These are phyloP conservation scores for Numenius arquata DNA, from an alignment of 2,113 vertebrate species.

Conservation along the genomic window DNA sequence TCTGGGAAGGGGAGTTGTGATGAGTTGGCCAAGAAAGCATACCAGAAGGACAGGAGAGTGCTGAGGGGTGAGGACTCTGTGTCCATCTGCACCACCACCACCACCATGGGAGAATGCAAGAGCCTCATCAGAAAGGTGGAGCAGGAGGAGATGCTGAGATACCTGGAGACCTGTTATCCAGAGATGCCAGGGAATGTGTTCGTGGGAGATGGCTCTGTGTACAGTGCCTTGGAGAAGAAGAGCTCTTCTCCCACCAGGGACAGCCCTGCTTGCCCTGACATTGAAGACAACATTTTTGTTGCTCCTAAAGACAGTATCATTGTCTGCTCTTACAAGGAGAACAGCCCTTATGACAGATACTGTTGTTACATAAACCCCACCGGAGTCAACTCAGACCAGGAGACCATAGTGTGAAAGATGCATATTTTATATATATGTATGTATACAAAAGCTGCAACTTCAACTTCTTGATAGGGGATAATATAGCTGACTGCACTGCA, in stretches of 20 bases:
- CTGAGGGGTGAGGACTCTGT: slow-evolving; percentile 28
- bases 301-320: slow-evolving; percentile 79
- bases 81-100: slow-evolving; percentile 64
- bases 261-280: slow-evolving; percentile 53
- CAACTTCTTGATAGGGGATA: slow-evolving; percentile 52
- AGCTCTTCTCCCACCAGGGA: slow-evolving; percentile 61
- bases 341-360: slow-evolving; percentile 77
- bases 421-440: neutral
- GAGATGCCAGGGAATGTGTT: slow-evolving; percentile 58
- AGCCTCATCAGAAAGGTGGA: slow-evolving; percentile 58
- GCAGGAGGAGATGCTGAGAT: slow-evolving; percentile 72
- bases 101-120: slow-evolving; percentile 58
- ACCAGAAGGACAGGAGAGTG: slow-evolving; percentile 33
- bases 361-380: slow-evolving; percentile 81
- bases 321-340: slow-evolving; percentile 78
- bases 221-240: slow-evolving; percentile 75
- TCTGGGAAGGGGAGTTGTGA: slow-evolving; percentile 75
- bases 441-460: slow-evolving; percentile 21
- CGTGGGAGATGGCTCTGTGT: slow-evolving; percentile 45
- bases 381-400: slow-evolving; percentile 75
- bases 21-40: slow-evolving; percentile 62
- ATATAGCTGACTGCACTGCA: slow-evolving; percentile 68
- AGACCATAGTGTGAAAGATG: slow-evolving; percentile 76
- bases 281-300: slow-evolving; percentile 75
- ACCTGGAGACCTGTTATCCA: slow-evolving; percentile 76